Evolutionary conservation across 1,140 invertebrate genomes (phyloP), one percentile per base, ranked within the genome.

Genomic region (Apis laboriosa): DNA sequence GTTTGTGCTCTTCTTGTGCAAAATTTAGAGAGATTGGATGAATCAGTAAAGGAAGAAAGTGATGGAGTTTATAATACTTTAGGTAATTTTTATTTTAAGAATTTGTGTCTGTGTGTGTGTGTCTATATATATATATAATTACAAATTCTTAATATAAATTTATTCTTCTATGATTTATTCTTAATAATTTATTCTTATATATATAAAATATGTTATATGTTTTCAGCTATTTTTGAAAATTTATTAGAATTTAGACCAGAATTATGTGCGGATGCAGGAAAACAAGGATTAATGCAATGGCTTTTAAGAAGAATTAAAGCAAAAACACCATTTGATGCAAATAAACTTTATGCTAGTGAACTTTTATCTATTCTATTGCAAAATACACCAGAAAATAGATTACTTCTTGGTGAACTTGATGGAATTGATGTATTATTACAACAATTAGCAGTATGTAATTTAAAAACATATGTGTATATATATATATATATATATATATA

Each of bases 41-140:
- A 99, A 94, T 95, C 94, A 83, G 96, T 98, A 9, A 98, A 98
- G 93, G 99, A 99, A 94, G 99, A 99, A 94, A 95, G 97, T 68
- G 98, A 99, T 94, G 99, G 99, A 70, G 98, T 99, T 28, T 98
- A 99, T 92, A 99, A 99, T 92, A 98, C 98, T 21, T 94, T 99
- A 89, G 97, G 97, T 97, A 95, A 83, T n/a, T 85, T 60, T 78
- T 68, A 24, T n/a, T 19, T 9, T 49, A 79, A 24, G 24, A 64
- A 60, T 24, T 63, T 53, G 7, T 24, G 51, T 34, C 0, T 34
- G 3, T 34, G 3, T 34, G 0, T 34, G 2, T 34, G 2, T 34
- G 3, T 34, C 3, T 34, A 34, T 34, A 34, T 34, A 34, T 34
- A 4, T 34, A 34, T 4, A 43, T 3, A 2, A 34, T 34, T 34